Evolutionary conservation across 2,113 vertebrate species (phyloP), one percentile per base, ranked within the genome.

Genomic region (Dinomys branickii): DNA sequence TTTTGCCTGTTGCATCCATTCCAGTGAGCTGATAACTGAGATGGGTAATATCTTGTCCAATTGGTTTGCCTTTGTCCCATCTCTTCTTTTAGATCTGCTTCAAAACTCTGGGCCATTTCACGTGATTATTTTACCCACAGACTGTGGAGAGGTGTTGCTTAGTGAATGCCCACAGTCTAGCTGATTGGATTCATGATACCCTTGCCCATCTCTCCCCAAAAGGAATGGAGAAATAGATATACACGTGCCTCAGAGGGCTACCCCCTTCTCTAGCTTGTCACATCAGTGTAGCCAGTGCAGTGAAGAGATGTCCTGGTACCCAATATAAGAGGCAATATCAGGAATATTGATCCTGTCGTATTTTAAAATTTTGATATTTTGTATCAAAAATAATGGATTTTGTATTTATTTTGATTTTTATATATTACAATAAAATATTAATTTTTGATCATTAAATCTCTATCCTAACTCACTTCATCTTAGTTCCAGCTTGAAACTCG

Each of bases 341-440:
- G 47, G 85, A 82, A 83, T 35, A 50, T 3, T 19, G 4, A 94
- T 44, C 5, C 9, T 47, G 20, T 54, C 75, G 91, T 63, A 59
- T n/a, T 90, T 95, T 28, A 71, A 88, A 67, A 38, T 65, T 26
- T 85, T 83, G 33, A 47, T 92, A 67, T 17, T 67, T 90, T 84
- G 3, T 52, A 50, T 50, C 5, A 50, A 50, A 50, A 50, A 90
- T 65, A 3, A 52, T 89, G 1, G 5, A 82, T 77, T 91, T 65
- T 65, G 9, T 20, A 71, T 4, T 67, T 47, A 67, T 88, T 95
- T 91, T 90, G 16, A 81, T 3, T 33, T 90, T 91, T 92, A 92
- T 67, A 80, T 33, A 65, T 35, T 77, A 3, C 3, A 94, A 80
- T 88, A 75, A 78, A 78, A 71, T 75, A 91, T 69, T 30, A 81